These are phyloP conservation scores for Oryctolagus cuniculus DNA, from an alignment of 2,113 vertebrate species.

Conservation along the genomic window mOryCun1.1 NC_091441.1:95474501-95475000, in stretches of 20 bases:
- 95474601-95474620: not conserved
- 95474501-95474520: not conserved
- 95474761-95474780: not conserved
- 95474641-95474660: not conserved
- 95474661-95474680: not conserved
- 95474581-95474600: not conserved
- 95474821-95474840: not conserved
- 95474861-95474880: not conserved
- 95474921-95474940: not conserved
- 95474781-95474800: rapidly evolving
- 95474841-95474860: not conserved
- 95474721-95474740: not conserved
- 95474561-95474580: not conserved
- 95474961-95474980: not conserved
- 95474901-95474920: not conserved
- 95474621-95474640: not conserved
- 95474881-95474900: not conserved
- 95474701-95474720: conserved; percentile 41
- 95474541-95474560: not conserved
- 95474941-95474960: not conserved
- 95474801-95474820: not conserved
- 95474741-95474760: not conserved
- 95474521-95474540: not conserved
- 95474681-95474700: not conserved
- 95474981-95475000: not conserved